Base-by-base conservation (phyloP, 2,113 vertebrate genomes). In the Periophthalmus modestus region DNA sequence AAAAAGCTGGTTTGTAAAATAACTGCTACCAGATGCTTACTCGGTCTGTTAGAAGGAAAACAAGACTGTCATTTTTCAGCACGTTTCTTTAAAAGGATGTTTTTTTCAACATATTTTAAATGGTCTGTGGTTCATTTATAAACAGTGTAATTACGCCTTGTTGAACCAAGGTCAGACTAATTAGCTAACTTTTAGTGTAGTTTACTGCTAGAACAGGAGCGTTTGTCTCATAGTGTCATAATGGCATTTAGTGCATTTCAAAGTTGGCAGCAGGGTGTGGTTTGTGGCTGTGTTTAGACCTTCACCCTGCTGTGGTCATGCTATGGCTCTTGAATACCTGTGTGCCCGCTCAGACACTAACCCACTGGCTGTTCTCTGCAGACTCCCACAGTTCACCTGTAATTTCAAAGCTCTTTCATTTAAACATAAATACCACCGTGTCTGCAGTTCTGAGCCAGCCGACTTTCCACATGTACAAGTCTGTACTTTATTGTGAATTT, bases 11-110 rank as follows among this genome's bases (percentile, higher is more conserved):
- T 91, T 92, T 89, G 87, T 80, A 72, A 85, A 87, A 85, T 94
- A 94, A 94, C 92, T 86, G 89, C 89, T 93, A 91, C 92, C 93
- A 94, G 93, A 94, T 94, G 93, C 92, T 88, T 67, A 63, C 77
- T 75, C 69, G 82, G 84, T 87, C 85, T 84, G 83, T 86, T 89
- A 79, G 54, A 78, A 82, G 67, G 85, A 79, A 78, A 71, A 77
- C 73, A 68, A 75, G 71, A 81, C 69, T 82, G 69, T 85, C 81
- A 83, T 77, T 89, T 92, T 72, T 89, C 77, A 73, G 74, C 88
- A 85, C 91, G 93, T 90, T 87, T 83, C 77, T 88, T 81, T 24
- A 1, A 34, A 62, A 34, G 14, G 4, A 33, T 33, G 18, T 5
- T 28, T 59, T n/a, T 59, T 59, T 28, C 9, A 43, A 43, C 7